Percentiles rank a stretch among this genome's conserved stretches.
Evolutionary conservation across 2,888 invertebrate genomes (phyloP).

Genomic region (Noctua fimbriata): DNA sequence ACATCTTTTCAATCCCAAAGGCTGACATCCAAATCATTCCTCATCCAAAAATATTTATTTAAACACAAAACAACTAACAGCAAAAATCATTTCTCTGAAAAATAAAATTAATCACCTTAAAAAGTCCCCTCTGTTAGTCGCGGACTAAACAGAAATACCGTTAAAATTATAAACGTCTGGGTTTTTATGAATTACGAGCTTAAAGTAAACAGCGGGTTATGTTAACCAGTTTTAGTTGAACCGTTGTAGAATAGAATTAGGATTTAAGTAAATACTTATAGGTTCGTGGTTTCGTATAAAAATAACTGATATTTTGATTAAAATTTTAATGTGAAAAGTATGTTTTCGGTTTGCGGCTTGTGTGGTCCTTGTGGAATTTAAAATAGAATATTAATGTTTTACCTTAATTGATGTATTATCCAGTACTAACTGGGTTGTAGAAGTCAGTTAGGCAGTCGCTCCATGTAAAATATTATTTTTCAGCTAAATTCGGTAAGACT

Average conservation of each 20-base stretch:
- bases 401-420: no score
- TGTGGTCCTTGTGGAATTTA: slow-evolving; percentile 23
- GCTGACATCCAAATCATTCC: background rate
- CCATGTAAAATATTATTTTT: no score
- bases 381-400: background rate
- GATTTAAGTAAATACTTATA: background rate
- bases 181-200: slow-evolving; percentile 66
- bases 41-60: background rate
- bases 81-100: background rate
- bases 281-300: slow-evolving; percentile 23
- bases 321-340: background rate
- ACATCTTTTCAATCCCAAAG: background rate
- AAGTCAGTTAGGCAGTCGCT: no score
- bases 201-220: slow-evolving; percentile 69
- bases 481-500: no score
- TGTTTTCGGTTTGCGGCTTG: background rate
- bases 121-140: slow-evolving; percentile 65
- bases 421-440: no score
- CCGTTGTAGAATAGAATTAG: slow-evolving; percentile 29
- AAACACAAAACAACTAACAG: background rate
- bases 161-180: slow-evolving; percentile 72
- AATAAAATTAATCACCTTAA: slow-evolving; percentile 46
- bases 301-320: slow-evolving; percentile 18
- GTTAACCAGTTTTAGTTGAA: slow-evolving; percentile 52
- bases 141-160: slow-evolving; percentile 77